Conservation (phyloP, 2,797 vertebrate species). For the Protosalanx chinensis region DNA sequence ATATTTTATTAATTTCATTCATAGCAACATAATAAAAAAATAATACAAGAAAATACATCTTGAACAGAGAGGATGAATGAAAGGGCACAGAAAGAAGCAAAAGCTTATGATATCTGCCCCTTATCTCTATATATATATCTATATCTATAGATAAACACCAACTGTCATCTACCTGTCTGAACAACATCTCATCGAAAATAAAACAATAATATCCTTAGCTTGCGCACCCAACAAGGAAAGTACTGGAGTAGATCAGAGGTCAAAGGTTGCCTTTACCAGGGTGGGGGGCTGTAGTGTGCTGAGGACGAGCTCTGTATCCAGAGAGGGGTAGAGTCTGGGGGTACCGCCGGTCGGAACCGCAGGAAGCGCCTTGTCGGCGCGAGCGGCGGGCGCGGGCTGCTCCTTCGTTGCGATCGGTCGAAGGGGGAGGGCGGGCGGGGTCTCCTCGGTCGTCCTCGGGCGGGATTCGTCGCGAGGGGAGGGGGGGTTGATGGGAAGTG, state of each 20-base stretch:
- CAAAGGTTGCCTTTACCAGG: constrained; percentile 43
- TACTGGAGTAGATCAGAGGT: not conserved
- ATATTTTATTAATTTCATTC: no score
- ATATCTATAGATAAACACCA: not conserved
- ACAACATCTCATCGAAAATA: not conserved
- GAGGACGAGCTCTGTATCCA: constrained; percentile 42
- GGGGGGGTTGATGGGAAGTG: constrained; percentile 6
- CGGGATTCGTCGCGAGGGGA: not conserved
- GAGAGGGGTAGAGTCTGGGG: constrained; percentile 56
- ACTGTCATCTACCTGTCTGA: not conserved
- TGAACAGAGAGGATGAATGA: no score
- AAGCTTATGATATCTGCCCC: not conserved
- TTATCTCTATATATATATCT: not conserved
- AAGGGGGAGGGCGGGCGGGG: constrained; percentile 49
- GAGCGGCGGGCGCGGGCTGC: constrained; percentile 13
- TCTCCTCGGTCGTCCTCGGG: constrained; percentile 11
- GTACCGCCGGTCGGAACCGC: not conserved
- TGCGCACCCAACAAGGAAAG: not conserved
- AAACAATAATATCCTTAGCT: not conserved
- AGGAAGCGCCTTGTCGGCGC: not conserved
- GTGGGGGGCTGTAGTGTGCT: constrained; percentile 2
- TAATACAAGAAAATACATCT: no score
- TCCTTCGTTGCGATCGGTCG: constrained; percentile 22
- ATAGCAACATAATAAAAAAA: no score
- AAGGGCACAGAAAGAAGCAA: not conserved